phyloP scores from a whole-genome alignment of 1,140 invertebrate species.

The Lasioglossum baleicum region DNA sequence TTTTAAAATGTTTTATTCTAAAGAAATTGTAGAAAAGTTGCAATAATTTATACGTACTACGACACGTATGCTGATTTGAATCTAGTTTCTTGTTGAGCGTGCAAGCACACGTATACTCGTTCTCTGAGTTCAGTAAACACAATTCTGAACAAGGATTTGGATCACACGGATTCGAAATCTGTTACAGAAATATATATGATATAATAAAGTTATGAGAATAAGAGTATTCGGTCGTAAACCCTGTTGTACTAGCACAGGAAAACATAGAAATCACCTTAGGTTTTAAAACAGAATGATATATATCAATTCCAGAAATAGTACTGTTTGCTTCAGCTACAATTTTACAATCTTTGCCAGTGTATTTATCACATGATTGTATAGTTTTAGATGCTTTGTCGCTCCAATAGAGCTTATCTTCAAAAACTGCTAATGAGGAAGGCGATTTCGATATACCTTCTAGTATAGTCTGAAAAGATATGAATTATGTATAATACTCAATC shows the following conservation, averaged over 20 bases:
- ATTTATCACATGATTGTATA: slow-evolving; percentile 85
- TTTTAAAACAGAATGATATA: slow-evolving; percentile 85
- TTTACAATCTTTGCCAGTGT: slow-evolving; percentile 82
- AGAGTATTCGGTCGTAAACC: too few relatives aligned
- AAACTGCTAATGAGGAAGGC: slow-evolving; percentile 91
- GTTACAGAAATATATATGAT: neutral
- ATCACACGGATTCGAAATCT: slow-evolving; percentile 85
- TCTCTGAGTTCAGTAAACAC: slow-evolving; percentile 86
- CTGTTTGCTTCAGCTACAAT: slow-evolving; percentile 79
- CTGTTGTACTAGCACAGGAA: too few relatives aligned
- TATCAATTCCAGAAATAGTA: slow-evolving; percentile 83
- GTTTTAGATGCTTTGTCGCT: slow-evolving; percentile 87
- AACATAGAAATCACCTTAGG: slow-evolving; percentile 56
- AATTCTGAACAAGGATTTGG: slow-evolving; percentile 87
- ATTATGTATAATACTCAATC: neutral
- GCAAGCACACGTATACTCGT: slow-evolving; percentile 87
- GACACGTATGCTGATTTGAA: slow-evolving; percentile 80
- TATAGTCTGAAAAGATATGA: slow-evolving; percentile 71
- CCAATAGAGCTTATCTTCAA: slow-evolving; percentile 94
- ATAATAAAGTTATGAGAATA: too few relatives aligned
- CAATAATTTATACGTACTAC: slow-evolving; percentile 55
- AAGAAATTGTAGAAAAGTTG: too few relatives aligned
- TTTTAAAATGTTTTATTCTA: too few relatives aligned
- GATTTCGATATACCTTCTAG: slow-evolving; percentile 83
- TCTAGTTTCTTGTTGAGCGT: slow-evolving; percentile 85